These are phyloP conservation scores for Rhinichthys osculus DNA, from an alignment of 2,797 vertebrate genomes.

Conservation along the genomic window DNA sequence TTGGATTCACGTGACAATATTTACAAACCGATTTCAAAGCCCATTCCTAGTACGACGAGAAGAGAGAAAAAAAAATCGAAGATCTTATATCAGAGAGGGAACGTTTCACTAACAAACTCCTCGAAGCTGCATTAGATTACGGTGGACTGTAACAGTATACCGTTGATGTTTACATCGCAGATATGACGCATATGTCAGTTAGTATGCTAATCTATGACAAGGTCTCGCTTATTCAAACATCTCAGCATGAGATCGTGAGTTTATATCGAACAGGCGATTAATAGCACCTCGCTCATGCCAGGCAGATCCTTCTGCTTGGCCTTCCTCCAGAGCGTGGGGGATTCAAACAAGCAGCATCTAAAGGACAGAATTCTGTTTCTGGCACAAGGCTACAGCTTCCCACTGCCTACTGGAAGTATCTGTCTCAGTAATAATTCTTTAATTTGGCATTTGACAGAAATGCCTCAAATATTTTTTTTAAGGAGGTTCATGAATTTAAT, in stretches of 20 bases:
- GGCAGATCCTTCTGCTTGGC: constrained; percentile 56
- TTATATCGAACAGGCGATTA: constrained; percentile 60
- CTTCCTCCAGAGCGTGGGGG: constrained; percentile 57
- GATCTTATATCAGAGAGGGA: background rate
- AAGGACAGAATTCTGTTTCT: constrained; percentile 54
- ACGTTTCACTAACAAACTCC: constrained; percentile 6
- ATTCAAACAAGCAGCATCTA: constrained; percentile 54
- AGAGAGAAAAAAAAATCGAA: background rate
- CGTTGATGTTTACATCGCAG: constrained; percentile 36
- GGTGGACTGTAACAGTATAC: constrained; percentile 36
- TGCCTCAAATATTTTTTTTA: constrained; percentile 45
- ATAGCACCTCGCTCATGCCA: constrained; percentile 56
- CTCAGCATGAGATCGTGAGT: constrained; percentile 47
- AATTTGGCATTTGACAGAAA: constrained; percentile 51
- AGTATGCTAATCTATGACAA: constrained; percentile 55
- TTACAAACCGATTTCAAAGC: constrained; percentile 22
- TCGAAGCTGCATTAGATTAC: background rate
- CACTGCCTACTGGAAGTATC: constrained; percentile 54
- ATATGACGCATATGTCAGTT: constrained; percentile 45
- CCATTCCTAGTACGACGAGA: background rate
- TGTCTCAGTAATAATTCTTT: constrained; percentile 55
- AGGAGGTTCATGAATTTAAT: constrained; percentile 45
- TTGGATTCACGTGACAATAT: constrained; percentile 29
- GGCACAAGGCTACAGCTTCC: constrained; percentile 53
- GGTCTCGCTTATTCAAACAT: constrained; percentile 53